phyloP scores from a whole-genome alignment of 2,113 vertebrate genomes.

The Anhinga anhinga region DNA sequence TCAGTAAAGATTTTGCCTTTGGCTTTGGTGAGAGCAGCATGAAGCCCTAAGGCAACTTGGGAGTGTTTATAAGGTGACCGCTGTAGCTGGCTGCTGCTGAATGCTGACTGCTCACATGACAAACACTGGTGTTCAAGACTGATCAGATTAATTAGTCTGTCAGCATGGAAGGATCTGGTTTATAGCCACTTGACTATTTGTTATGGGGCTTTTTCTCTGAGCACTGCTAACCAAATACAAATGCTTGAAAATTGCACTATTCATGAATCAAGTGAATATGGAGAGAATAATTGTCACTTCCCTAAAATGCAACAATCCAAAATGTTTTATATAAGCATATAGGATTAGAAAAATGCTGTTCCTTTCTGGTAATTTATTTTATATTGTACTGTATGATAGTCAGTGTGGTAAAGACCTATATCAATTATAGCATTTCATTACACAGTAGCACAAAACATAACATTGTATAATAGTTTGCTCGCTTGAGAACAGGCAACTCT shows the following conservation, averaged over 20 bases:
- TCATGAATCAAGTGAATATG: constrained; percentile 49
- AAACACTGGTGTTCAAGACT: neutral
- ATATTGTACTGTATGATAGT: constrained; percentile 33
- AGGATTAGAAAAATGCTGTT: constrained; percentile 54
- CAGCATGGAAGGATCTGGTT: constrained; percentile 46
- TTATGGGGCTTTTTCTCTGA: constrained; percentile 8
- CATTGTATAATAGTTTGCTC: neutral
- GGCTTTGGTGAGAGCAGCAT: neutral
- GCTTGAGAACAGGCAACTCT: neutral
- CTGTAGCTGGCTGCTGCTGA: neutral
- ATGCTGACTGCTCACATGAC: neutral
- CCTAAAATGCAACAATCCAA: constrained; percentile 39
- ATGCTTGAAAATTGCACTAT: constrained; percentile 37
- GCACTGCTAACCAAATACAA: constrained; percentile 40
- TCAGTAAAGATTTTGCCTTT: neutral
- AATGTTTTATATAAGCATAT: constrained; percentile 37
- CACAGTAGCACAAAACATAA: constrained; percentile 29
- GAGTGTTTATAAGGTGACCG: neutral
- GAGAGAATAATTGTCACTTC: constrained; percentile 47
- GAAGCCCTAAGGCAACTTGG: neutral
- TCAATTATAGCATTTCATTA: constrained; percentile 62
- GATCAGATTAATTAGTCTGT: constrained; percentile 60
- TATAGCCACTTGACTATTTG: constrained; percentile 41
- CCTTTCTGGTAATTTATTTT: constrained; percentile 58
- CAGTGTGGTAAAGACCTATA: constrained; percentile 30